Evolutionary conservation across 2,797 vertebrate species (phyloP).

Genomic region (Morelia viridis): DNA sequence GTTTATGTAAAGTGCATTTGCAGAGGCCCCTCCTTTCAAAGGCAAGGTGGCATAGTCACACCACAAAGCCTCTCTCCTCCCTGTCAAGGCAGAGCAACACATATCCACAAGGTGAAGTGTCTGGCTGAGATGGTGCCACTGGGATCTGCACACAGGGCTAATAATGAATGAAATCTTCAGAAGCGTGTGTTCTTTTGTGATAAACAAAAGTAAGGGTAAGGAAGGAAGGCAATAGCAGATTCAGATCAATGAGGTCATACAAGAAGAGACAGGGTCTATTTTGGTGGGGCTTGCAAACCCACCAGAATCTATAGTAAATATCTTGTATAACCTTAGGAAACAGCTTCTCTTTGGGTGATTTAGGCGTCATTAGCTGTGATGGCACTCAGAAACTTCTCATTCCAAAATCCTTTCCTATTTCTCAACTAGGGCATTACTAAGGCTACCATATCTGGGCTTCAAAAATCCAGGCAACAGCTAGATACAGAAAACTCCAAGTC

Average conservation of each 20-base stretch:
- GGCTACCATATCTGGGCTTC: background rate
- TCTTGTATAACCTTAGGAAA: background rate
- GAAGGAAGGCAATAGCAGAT: background rate
- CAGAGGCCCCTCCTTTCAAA: background rate
- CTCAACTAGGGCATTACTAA: background rate
- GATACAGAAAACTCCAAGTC: background rate
- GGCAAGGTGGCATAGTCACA: background rate
- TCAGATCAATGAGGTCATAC: background rate
- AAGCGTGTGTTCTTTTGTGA: background rate
- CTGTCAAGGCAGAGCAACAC: background rate
- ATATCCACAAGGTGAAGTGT: background rate
- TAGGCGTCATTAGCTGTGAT: background rate
- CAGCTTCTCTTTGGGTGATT: background rate
- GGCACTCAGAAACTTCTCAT: background rate
- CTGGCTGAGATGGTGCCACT: background rate
- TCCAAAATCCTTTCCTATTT: background rate
- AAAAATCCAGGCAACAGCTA: background rate
- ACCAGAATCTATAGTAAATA: background rate
- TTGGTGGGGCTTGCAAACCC: background rate
- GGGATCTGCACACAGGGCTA: background rate
- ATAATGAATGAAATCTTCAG: background rate
- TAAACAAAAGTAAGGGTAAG: background rate
- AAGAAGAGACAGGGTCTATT: background rate
- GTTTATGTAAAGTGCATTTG: background rate
- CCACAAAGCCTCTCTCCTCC: background rate